Conservation (phyloP, 30 jellyfish, hydroid and myxozoan species). For the Phacellophora camtschatica region DNA sequence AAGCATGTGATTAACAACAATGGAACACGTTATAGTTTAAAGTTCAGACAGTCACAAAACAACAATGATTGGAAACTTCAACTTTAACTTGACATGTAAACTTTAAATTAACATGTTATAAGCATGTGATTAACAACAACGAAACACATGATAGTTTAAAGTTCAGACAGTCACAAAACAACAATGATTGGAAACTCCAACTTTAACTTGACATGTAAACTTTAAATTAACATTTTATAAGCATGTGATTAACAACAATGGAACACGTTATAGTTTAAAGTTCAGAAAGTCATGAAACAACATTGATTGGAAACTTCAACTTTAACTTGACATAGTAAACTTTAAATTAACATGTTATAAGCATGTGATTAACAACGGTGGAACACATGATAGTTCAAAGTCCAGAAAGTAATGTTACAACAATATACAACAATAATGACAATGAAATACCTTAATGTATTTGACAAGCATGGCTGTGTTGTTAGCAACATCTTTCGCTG, state of each 20-base stretch:
- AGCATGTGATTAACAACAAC: too few relatives aligned
- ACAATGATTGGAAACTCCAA: background rate
- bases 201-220: background rate
- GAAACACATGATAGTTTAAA: background rate
- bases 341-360: too few relatives aligned
- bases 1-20: too few relatives aligned
- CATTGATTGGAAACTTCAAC: background rate
- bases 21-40: background rate
- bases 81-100: background rate
- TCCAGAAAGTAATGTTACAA: background rate
- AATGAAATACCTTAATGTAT: slow-evolving; percentile 73
- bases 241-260: too few relatives aligned
- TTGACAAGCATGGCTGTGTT: slow-evolving; percentile 89
- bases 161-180: background rate
- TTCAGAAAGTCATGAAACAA: background rate
- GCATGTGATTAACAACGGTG: too few relatives aligned
- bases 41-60: background rate
- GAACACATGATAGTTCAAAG: background rate
- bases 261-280: background rate
- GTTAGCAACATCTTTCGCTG: slow-evolving; percentile 97
- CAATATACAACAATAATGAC: background rate
- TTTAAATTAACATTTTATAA: too few relatives aligned
- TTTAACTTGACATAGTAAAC: background rate
- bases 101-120: too few relatives aligned
- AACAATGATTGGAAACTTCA: background rate